Conservation (phyloP, 1,140 invertebrate species). For the Steinernema feltiae region DNA sequence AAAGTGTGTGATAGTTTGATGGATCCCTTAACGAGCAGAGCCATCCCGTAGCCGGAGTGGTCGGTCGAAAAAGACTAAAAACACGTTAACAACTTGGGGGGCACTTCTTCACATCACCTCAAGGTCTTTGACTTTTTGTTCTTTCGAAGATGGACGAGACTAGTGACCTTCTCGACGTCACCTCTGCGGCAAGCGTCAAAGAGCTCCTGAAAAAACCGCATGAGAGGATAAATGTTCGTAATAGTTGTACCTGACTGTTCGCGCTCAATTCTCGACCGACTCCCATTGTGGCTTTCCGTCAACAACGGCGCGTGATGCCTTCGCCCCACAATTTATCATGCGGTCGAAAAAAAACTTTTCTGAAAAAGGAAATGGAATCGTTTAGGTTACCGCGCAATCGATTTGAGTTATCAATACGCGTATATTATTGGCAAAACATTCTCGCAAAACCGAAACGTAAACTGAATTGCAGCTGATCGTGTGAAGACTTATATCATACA, state of each 20-base stretch:
- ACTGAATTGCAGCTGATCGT: neutral
- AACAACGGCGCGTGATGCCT: neutral
- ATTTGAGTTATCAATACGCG: neutral
- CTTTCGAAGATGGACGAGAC: conserved; percentile 18
- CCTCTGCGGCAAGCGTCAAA: conserved; percentile 31
- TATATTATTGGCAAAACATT: neutral
- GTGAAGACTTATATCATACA: too few relatives aligned
- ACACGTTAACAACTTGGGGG: neutral
- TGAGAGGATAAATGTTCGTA: neutral
- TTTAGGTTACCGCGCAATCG: neutral
- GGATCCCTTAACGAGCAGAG: conserved; percentile 38
- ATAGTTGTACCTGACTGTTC: conserved; percentile 6
- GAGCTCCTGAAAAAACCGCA: conserved; percentile 17
- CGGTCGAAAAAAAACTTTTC: neutral
- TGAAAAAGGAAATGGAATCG: neutral
- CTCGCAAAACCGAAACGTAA: neutral
- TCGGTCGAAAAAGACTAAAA: conserved; percentile 41
- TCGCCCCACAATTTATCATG: neutral
- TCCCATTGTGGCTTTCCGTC: neutral
- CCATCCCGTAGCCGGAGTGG: conserved; percentile 37
- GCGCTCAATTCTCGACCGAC: neutral
- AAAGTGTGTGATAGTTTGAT: conserved; percentile 78
- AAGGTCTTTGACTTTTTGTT: conserved; percentile 29
- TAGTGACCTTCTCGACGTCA: conserved; percentile 28
- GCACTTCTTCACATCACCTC: conserved; percentile 11